Conservation (phyloP, 2,797 vertebrate species). For the Bryconaethiops microstoma region DNA sequence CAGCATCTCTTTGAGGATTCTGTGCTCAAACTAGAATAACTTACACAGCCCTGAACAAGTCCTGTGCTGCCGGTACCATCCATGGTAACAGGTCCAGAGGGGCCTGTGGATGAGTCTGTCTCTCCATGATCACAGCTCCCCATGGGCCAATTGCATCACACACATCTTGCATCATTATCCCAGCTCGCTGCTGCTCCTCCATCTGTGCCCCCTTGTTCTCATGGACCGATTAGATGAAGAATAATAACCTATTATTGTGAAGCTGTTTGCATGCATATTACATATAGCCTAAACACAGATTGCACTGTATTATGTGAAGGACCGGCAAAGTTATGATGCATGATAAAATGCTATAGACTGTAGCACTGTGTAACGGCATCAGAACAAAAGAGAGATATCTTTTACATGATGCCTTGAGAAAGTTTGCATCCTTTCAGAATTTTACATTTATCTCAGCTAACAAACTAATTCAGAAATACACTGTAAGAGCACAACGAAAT, state of each 20-base stretch:
- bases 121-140: slow-evolving; percentile 73
- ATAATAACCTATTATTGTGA: slow-evolving; percentile 21
- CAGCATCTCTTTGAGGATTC: not conserved
- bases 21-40: slow-evolving; percentile 3
- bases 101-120: slow-evolving; percentile 57
- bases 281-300: slow-evolving; percentile 1
- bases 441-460: no score
- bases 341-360: not conserved
- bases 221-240: slow-evolving; percentile 27
- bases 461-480: no score
- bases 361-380: not conserved
- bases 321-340: no score
- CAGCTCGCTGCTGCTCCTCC: slow-evolving; percentile 61
- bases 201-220: slow-evolving; percentile 60
- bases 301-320: not conserved
- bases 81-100: slow-evolving; percentile 74
- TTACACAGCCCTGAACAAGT: slow-evolving; percentile 7
- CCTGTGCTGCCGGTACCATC: slow-evolving; percentile 33
- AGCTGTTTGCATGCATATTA: not conserved
- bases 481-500: no score
- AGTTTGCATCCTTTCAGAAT: not conserved
- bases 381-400: no score
- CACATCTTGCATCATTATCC: slow-evolving; percentile 80
- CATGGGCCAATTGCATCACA: slow-evolving; percentile 70
- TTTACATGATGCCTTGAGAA: not conserved